Conservation (phyloP, 2,888 invertebrate species). For the Drosophila sordidula region DNA sequence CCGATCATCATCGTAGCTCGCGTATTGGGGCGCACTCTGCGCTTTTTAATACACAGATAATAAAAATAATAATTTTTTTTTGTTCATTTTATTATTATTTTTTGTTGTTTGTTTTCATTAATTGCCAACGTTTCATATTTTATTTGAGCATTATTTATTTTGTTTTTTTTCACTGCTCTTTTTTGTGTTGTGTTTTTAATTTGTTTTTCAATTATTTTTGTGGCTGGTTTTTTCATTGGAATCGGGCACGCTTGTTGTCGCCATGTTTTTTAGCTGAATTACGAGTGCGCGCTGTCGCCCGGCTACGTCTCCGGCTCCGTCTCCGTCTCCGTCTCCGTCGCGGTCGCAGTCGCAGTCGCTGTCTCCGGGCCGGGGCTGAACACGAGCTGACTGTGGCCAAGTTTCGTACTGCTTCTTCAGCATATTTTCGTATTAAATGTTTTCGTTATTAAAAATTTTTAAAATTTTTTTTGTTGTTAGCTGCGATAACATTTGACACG, state of each 20-base stretch:
- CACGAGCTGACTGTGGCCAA: slow-evolving; percentile 42
- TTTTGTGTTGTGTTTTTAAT: slow-evolving; percentile 65
- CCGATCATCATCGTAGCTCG: slow-evolving; percentile 10
- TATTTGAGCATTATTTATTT: slow-evolving; percentile 57
- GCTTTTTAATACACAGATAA: slow-evolving; percentile 47
- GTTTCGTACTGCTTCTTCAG: slow-evolving; percentile 31
- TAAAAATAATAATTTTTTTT: slow-evolving; percentile 37
- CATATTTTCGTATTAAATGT: slow-evolving; percentile 17
- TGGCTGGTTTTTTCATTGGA: slow-evolving; percentile 70
- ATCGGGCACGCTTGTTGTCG: slow-evolving; percentile 78
- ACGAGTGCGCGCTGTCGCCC: slow-evolving; percentile 33
- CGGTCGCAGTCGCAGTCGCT: background rate
- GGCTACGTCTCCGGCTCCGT: background rate
- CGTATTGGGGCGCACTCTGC: slow-evolving; percentile 31
- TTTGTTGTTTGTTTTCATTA: slow-evolving; percentile 52
- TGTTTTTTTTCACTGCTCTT: slow-evolving; percentile 7
- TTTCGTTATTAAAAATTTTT: slow-evolving; percentile 1
- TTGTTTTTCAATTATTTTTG: slow-evolving; percentile 79
- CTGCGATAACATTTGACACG: slow-evolving; percentile 70
- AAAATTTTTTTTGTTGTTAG: slow-evolving; percentile 33
- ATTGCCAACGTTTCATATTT: slow-evolving; percentile 81
- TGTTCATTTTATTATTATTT: background rate
- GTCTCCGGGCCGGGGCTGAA: slow-evolving; percentile 15
- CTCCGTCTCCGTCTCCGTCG: background rate
- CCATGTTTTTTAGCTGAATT: slow-evolving; percentile 72